A percentile compares a stretch with the other conserved stretches of the same genome.
Evolutionary conservation across 2,888 invertebrate genomes (phyloP).

Genomic region (Tiliacea citrago): DNA sequence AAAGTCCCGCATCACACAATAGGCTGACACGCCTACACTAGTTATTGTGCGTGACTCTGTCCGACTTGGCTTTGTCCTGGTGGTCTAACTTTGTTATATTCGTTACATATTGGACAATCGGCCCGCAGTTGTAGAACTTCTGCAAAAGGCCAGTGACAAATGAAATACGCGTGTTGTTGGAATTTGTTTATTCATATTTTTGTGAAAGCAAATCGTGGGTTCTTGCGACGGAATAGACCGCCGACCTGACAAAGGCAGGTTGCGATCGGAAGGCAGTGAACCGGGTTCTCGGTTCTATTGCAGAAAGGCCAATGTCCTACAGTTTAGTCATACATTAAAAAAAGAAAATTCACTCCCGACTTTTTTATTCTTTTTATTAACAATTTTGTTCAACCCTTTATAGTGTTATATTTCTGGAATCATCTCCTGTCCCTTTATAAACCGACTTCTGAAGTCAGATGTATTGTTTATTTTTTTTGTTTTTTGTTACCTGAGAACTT

Average conservation of each 20-base stretch:
- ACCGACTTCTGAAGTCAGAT: too few species aligned
- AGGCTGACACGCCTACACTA: background rate
- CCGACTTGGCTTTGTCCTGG: conserved; percentile 4
- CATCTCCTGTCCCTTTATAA: background rate
- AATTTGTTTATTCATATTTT: conserved; percentile 38
- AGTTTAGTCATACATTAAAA: background rate
- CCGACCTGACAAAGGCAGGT: background rate
- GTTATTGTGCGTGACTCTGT: conserved; percentile 19
- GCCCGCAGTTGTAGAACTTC: conserved; percentile 27
- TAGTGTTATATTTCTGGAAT: background rate
- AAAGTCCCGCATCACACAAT: background rate
- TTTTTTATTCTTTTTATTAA: too few species aligned
- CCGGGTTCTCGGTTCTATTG: background rate
- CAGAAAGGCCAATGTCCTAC: background rate
- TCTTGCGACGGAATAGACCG: background rate
- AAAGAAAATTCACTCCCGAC: background rate
- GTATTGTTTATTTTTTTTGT: too few species aligned
- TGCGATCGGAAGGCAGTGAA: background rate
- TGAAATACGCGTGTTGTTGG: conserved; percentile 11
- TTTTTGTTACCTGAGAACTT: too few species aligned
- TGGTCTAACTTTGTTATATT: conserved; percentile 26
- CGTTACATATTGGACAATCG: conserved; percentile 29
- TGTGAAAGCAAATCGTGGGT: conserved; percentile 14
- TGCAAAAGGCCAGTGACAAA: conserved; percentile 32
- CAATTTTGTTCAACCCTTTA: background rate